Evolutionary conservation across 1,140 invertebrate genomes (phyloP), one percentile per base, ranked within the genome.

Genomic region (Drosophila lacteicornis): DNA sequence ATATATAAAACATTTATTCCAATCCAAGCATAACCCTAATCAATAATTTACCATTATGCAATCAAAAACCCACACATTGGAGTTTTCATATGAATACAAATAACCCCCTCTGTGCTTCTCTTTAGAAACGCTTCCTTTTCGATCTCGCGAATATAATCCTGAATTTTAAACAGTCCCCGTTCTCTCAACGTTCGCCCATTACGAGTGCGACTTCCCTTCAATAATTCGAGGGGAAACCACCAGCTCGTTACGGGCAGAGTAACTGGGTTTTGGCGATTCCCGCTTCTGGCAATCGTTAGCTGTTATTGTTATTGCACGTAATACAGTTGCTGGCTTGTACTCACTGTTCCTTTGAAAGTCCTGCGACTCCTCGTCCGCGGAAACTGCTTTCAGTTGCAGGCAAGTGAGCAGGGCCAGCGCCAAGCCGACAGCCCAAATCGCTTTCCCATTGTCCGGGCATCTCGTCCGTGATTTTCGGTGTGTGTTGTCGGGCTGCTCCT

Each of bases 331-430:
- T 49, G 36, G 45, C 15, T 47, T 46, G 68, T 79, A 92, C 91
- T 92, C 75, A 92, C 91, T 92, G 84, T 92, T 92, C 75, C 91
- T 92, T 80, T 92, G 91, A 80, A 92, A 92, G 38, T 92, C 91
- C 83, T 92, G 91, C 49, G 91, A 91, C 47, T 92, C 91, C 69
- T 88, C 84, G 62, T 87, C 85, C 38, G 84, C 84, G 19, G 27
- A 60, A 8, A 69, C 75, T 30, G 69, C 59, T 56, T 56, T 51
- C 56, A 68, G 62, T 61, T 74, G 75, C 74, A 80, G 75, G 68
- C 74, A 74, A 55, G 85, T 80, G 63, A 83, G 45, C 19, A 90
- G 68, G 55, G 56, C 40, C 33, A 84, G 57, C 58, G 62, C 53
- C 62, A 59, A 56, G 47, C 47, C 74, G 82, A 79, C 46, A 51